Evolutionary conservation across 2,113 vertebrate genomes (phyloP).

Genomic region (Phycodurus eques): DNA sequence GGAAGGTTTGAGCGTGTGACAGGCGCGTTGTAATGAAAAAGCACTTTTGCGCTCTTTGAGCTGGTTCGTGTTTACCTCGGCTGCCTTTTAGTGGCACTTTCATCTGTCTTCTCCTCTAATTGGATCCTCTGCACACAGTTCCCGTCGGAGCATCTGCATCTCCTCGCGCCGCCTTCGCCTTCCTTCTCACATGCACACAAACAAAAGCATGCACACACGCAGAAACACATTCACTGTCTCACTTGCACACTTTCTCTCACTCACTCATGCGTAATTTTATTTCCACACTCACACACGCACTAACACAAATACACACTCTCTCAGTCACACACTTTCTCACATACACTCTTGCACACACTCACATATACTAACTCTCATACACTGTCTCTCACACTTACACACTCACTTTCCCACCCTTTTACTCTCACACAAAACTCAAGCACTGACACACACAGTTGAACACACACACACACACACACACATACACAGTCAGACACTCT

Average conservation of each 20-base stretch:
- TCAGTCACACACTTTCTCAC: too few relatives aligned
- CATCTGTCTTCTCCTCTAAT: conserved; percentile 78
- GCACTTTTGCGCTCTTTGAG: conserved; percentile 74
- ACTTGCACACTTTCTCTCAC: too few relatives aligned
- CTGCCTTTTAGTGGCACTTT: conserved; percentile 76
- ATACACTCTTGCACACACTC: neutral
- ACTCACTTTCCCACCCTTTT: too few relatives aligned
- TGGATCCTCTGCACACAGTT: conserved; percentile 71
- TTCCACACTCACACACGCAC: neutral
- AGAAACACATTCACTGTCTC: too few relatives aligned
- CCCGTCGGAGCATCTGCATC: conserved; percentile 70
- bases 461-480: conserved; percentile 18
- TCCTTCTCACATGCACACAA: conserved; percentile 16
- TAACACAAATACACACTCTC: neutral
- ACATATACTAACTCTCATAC: neutral
- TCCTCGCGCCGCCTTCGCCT: conserved; percentile 60
- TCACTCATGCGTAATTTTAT: too few relatives aligned
- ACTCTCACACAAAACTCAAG: conserved; percentile 8
- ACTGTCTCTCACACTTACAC: neutral
- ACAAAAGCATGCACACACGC: neutral
- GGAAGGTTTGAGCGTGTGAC: conserved; percentile 61
- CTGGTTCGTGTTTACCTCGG: conserved; percentile 74
- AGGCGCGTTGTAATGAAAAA: conserved; percentile 73
- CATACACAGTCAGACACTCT: too few relatives aligned
- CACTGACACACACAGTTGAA: neutral